Evolutionary conservation across 1,140 invertebrate genomes (phyloP), one percentile per base, ranked within the genome.

Genomic region (Caerostris darwini): DNA sequence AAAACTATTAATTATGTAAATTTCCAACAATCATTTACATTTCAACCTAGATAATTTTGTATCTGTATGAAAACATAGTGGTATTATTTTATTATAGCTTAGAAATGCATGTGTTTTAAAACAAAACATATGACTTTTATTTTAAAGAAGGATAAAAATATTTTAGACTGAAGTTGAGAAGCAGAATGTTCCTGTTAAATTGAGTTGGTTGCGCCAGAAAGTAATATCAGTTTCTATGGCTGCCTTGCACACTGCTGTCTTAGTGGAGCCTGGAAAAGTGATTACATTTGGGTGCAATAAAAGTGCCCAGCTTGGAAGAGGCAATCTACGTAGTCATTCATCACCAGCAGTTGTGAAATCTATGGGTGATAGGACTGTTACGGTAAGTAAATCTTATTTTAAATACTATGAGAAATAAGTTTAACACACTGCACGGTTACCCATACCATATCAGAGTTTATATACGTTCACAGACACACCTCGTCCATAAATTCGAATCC

Each of bases 191-290:
- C 96, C 96, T 2, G 96, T 96, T 0, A 95, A 95, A 54, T 95
- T 97, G 6, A 95, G 96, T 89, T 96, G 91, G 86, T 96, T 95
- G 94, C 95, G 95, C 7, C 96, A 96, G 67, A 95, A 95, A 77
- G 96, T 97, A 5, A 95, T 96, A 34, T 96, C 96, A 86, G 96
- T 97, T 0, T 96, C 96, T 54, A 96, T 97, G 95, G 97, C 97
- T 0, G 95, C 96, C 10, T 96, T 96, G 53, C 97, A 97, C 94
- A 97, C 96, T 53, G 97, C 97, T 56, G 97, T 97, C 17, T 95
- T 98, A 3, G 96, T 97, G 0, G 97, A 97, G 95, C 96, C 96
- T n/a, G 97, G 97, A 6, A 97, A 97, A 95, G 96, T 97, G 1
- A 96, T 97, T 77, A 97, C 97, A 3, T 97, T 98, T 96, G 97